A percentile compares a stretch with the other conserved stretches of the same genome.
These are phyloP conservation scores for Hemichromis elongatus DNA, from an alignment of 2,113 vertebrate genomes.

Conservation along the genomic window DNA sequence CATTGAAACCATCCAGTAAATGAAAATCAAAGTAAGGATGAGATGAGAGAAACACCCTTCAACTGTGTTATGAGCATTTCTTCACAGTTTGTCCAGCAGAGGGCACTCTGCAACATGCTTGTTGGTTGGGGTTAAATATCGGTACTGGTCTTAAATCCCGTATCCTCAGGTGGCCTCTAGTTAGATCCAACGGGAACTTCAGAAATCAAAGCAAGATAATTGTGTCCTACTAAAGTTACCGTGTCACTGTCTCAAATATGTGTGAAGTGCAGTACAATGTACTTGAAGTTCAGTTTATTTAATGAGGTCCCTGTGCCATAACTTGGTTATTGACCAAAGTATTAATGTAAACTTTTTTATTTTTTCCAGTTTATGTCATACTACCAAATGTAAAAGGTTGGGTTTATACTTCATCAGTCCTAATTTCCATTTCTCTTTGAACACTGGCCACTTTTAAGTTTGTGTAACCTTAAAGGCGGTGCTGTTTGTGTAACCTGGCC, in stretches of 20 bases:
- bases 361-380: neutral
- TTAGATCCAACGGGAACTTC: neutral
- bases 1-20: neutral
- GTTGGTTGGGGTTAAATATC: neutral
- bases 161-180: neutral
- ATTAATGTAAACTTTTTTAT: neutral
- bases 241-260: neutral
- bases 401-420: neutral
- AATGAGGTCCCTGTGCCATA: neutral
- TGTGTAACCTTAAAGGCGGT: neutral
- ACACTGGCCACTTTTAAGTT: neutral
- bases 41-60: neutral
- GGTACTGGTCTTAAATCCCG: neutral
- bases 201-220: neutral
- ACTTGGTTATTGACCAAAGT: neutral
- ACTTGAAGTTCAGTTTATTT: neutral
- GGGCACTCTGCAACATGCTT: neutral
- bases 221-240: neutral
- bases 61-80: neutral
- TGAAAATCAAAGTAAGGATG: no score
- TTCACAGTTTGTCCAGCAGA: neutral
- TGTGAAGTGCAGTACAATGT: neutral
- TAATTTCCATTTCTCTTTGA: neutral
- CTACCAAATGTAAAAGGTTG: neutral
- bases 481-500: neutral